Conservation (phyloP, 2,888 invertebrate species). For the Drosophila atroscutellata region DNA sequence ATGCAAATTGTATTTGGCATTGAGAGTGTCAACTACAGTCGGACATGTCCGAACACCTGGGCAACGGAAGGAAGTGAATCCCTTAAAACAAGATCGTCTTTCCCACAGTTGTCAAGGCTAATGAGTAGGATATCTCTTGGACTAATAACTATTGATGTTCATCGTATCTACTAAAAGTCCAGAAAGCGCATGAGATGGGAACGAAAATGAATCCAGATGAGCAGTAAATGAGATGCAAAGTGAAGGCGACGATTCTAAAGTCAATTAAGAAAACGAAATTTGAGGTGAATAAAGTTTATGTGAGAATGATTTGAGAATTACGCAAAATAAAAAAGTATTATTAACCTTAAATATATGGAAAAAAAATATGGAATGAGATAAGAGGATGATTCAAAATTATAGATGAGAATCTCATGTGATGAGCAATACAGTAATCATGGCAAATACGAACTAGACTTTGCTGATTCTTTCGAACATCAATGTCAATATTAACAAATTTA, state of each 20-base stretch:
- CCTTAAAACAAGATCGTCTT: conserved; percentile 19
- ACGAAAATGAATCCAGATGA: neutral
- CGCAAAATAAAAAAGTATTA: neutral
- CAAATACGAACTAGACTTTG: neutral
- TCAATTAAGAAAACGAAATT: neutral
- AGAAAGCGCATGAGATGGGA: neutral
- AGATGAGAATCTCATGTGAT: neutral
- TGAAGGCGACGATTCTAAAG: neutral
- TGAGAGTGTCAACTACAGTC: conserved; percentile 56
- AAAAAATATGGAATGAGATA: neutral
- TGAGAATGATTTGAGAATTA: neutral
- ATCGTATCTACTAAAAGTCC: conserved; percentile 1
- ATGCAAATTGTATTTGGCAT: conserved; percentile 59
- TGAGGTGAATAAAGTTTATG: neutral
- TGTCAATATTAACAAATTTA: too few relatives aligned
- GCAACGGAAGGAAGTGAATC: conserved; percentile 53
- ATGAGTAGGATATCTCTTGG: conserved; percentile 7
- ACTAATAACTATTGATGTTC: conserved; percentile 8
- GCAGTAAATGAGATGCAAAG: neutral
- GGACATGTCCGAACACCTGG: conserved; percentile 68
- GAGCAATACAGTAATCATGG: neutral
- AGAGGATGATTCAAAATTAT: neutral
- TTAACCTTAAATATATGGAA: neutral
- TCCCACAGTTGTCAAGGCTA: conserved; percentile 48
- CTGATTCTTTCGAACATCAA: neutral